Percentiles rank a stretch among this genome's conserved stretches.
These are phyloP conservation scores for Emydocephalus ijimae DNA, from an alignment of 2,113 vertebrate genomes.

Conservation along the genomic window DNA sequence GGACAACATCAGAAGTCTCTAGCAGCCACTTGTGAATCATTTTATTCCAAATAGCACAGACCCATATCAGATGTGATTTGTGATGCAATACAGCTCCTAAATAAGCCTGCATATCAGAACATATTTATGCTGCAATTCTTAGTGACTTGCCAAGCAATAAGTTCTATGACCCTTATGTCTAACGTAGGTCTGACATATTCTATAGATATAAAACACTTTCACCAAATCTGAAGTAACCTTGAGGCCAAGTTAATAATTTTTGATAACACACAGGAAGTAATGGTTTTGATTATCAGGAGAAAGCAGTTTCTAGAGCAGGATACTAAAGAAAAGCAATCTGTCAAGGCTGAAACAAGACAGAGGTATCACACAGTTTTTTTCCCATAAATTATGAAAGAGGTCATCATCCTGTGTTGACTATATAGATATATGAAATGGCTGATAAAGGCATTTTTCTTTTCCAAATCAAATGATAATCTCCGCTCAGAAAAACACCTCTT, in stretches of 20 bases:
- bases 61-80: neutral
- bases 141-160: neutral
- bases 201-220: neutral
- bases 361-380: neutral
- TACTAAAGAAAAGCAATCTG: neutral
- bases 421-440: neutral
- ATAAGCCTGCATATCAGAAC: neutral
- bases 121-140: neutral
- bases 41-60: neutral
- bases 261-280: neutral
- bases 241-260: neutral
- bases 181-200: neutral
- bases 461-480: conserved; percentile 26
- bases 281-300: neutral
- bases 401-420: neutral
- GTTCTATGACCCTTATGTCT: neutral
- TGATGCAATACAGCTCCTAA: neutral
- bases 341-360: fast-evolving
- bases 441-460: conserved; percentile 15
- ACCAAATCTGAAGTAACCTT: no score
- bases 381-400: fast-evolving
- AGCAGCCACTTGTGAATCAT: neutral
- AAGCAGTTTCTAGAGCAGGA: fast-evolving
- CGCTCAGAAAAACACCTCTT: conserved; percentile 13
- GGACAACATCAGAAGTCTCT: neutral